phyloP scores from a whole-genome alignment of 2,797 vertebrate genomes.

The Antennarius maculatus region DNA sequence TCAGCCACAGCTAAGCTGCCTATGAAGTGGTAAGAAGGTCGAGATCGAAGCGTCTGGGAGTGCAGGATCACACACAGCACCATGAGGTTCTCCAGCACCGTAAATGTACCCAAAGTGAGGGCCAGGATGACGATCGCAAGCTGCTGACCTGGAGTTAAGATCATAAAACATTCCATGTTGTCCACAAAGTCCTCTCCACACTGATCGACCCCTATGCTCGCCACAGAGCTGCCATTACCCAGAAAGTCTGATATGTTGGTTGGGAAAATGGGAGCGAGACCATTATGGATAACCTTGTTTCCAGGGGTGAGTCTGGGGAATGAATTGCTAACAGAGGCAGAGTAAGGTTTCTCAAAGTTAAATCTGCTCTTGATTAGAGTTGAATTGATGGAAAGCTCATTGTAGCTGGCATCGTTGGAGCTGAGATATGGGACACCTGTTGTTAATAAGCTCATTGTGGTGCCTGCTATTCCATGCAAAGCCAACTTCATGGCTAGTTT shows the following conservation, averaged over 20 bases:
- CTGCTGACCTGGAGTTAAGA: conserved; percentile 95
- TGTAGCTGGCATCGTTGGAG: conserved; percentile 92
- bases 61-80: conserved; percentile 96
- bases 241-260: conserved; percentile 88
- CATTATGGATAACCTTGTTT: conserved; percentile 82
- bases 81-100: conserved; percentile 94
- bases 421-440: conserved; percentile 91
- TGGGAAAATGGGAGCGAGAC: conserved; percentile 83
- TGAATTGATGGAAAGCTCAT: conserved; percentile 55
- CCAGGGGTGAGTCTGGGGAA: conserved; percentile 87
- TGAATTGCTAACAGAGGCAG: conserved; percentile 86
- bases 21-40: conserved; percentile 98
- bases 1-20: conserved; percentile 97
- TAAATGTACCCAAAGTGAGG: conserved; percentile 95
- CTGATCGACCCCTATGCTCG: conserved; percentile 82
- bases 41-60: conserved; percentile 91
- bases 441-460: conserved; percentile 91
- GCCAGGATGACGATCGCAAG: conserved; percentile 91
- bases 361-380: conserved; percentile 67
- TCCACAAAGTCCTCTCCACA: conserved; percentile 96
- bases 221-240: conserved; percentile 83
- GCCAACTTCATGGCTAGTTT: conserved; percentile 90
- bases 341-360: conserved; percentile 87
- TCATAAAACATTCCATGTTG: conserved; percentile 99
- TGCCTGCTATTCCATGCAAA: conserved; percentile 90